These are phyloP conservation scores for Coracias cyanogaster DNA, from an alignment of 2,797 vertebrate genomes.

Conservation along the genomic window DNA sequence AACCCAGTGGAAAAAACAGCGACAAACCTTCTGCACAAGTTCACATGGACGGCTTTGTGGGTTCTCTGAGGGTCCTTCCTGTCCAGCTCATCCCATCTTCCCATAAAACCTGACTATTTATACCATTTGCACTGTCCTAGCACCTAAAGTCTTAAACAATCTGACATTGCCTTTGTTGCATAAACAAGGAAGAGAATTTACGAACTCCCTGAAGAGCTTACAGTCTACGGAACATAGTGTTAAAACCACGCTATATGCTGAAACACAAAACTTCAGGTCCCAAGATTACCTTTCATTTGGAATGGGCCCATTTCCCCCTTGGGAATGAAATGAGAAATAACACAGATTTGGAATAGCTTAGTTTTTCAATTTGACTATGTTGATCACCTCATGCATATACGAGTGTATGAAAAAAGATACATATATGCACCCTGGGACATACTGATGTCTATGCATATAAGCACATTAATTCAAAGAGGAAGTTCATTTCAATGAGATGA, in stretches of 20 bases:
- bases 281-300: conserved; percentile 67
- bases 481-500: conserved; percentile 39
- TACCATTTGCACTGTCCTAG: background rate
- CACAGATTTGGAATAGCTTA: conserved; percentile 40
- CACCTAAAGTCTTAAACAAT: background rate
- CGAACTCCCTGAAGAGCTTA: background rate
- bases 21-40: background rate
- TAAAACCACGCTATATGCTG: background rate
- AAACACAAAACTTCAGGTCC: conserved; percentile 46
- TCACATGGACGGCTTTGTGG: background rate
- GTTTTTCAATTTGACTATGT: conserved; percentile 56
- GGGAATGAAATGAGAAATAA: conserved; percentile 40
- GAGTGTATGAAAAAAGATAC: conserved; percentile 53
- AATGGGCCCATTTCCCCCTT: conserved; percentile 28
- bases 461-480: conserved; percentile 60
- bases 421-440: conserved; percentile 44
- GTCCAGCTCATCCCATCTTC: background rate
- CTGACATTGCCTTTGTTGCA: background rate
- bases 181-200: conserved; percentile 3
- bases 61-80: background rate
- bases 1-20: background rate
- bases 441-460: conserved; percentile 8
- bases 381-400: conserved; percentile 51
- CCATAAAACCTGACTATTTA: background rate
- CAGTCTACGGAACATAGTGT: background rate